phyloP scores from a whole-genome alignment of 2,797 vertebrate species.

The Brachymystax lenok region DNA sequence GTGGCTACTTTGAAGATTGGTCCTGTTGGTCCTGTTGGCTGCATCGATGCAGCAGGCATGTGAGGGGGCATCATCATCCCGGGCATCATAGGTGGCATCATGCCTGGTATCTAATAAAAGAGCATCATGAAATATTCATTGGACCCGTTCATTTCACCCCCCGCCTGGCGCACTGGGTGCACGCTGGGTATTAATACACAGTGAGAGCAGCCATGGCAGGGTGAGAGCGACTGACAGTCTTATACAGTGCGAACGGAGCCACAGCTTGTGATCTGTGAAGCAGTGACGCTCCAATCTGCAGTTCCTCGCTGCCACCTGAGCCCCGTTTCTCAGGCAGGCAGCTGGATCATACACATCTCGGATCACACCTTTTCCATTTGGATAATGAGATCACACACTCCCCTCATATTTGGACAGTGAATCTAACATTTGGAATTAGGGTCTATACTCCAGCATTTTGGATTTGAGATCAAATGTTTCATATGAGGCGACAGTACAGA shows the following conservation, averaged over 20 bases:
- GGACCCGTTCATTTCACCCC: constrained; percentile 60
- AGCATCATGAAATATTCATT: constrained; percentile 76
- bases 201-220: constrained; percentile 48
- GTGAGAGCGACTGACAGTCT: constrained; percentile 35
- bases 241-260: constrained; percentile 39
- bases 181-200: constrained; percentile 54
- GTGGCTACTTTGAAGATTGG: too few relatives aligned
- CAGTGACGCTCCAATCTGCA: constrained; percentile 38
- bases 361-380: constrained; percentile 37
- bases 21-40: constrained; percentile 92
- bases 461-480: too few relatives aligned
- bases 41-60: constrained; percentile 90
- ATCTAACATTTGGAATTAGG: too few relatives aligned
- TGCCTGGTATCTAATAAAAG: constrained; percentile 91
- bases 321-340: constrained; percentile 32
- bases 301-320: constrained; percentile 39
- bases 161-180: constrained; percentile 27
- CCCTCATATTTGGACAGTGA: too few relatives aligned
- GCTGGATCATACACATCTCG: constrained; percentile 38
- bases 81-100: constrained; percentile 97
- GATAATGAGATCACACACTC: constrained; percentile 15
- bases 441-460: too few relatives aligned
- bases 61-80: constrained; percentile 98
- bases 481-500: too few relatives aligned
- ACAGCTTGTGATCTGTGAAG: constrained; percentile 54